phyloP scores from a whole-genome alignment of 1,140 invertebrate genomes.

The Drosophila lacertosa region DNA sequence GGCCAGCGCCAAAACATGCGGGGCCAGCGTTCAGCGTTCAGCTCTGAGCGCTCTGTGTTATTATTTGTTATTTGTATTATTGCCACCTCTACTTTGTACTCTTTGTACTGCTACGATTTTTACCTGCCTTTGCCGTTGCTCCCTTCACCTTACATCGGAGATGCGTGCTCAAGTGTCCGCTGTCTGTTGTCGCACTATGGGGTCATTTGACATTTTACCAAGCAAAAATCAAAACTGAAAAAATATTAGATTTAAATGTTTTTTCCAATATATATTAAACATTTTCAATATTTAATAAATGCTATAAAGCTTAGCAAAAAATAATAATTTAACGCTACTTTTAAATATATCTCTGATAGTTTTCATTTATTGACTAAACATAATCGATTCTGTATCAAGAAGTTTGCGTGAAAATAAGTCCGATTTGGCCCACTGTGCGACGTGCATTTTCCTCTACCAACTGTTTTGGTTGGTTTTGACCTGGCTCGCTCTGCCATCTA shows the following conservation, averaged over 20 bases:
- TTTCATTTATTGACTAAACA: too few species aligned
- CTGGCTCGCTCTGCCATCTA: constrained; percentile 22
- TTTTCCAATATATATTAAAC: too few species aligned
- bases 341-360: too few species aligned
- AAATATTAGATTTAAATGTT: too few species aligned
- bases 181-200: constrained; percentile 15
- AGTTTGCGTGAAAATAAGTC: too few species aligned
- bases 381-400: too few species aligned
- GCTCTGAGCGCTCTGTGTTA: constrained; percentile 15
- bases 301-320: too few species aligned
- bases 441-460: constrained; percentile 51
- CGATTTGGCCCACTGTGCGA: constrained; percentile 8
- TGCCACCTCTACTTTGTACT: constrained; percentile 48
- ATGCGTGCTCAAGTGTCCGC: constrained; percentile 65
- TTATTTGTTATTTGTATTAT: constrained; percentile 61
- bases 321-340: too few species aligned
- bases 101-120: constrained; percentile 30
- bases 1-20: constrained; percentile 27
- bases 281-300: too few species aligned
- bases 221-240: too few species aligned
- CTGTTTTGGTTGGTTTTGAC: constrained; percentile 54
- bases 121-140: constrained; percentile 29
- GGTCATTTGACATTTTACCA: too few species aligned
- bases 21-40: constrained; percentile 12
- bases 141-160: constrained; percentile 16